phyloP scores from a whole-genome alignment of 2,113 vertebrate genomes.

The Cebus imitator region DNA sequence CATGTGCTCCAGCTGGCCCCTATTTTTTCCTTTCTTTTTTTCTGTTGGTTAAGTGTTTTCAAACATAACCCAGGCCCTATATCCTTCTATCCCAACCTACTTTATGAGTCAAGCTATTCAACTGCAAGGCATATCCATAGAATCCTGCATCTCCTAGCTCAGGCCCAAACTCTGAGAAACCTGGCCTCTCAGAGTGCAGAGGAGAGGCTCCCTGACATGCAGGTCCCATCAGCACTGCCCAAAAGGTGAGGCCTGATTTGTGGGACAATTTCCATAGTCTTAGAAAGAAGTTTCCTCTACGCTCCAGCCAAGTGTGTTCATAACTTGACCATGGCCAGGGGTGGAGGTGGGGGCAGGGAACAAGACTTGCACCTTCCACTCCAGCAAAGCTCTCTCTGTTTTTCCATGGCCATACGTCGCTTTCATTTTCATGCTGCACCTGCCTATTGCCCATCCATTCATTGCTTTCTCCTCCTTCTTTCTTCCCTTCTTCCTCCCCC shows the following conservation, averaged over 20 bases:
- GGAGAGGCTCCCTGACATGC: background rate
- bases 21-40: background rate
- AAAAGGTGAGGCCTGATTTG: background rate
- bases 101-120: background rate
- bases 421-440: background rate
- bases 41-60: background rate
- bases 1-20: background rate
- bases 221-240: background rate
- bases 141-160: too few species aligned
- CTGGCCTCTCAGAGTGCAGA: background rate
- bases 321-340: background rate
- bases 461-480: background rate
- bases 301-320: background rate
- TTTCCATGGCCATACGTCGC: background rate
- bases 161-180: background rate
- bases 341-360: background rate
- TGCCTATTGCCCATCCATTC: background rate
- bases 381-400: background rate
- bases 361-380: background rate
- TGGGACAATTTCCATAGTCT: background rate
- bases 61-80: background rate
- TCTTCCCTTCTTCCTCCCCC: background rate
- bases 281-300: background rate
- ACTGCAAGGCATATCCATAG: rapidly evolving
- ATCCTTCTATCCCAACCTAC: background rate